These are phyloP conservation scores for Tetragnatha versicolor DNA, from an alignment of 1,140 invertebrate species.

Conservation along the genomic window DNA sequence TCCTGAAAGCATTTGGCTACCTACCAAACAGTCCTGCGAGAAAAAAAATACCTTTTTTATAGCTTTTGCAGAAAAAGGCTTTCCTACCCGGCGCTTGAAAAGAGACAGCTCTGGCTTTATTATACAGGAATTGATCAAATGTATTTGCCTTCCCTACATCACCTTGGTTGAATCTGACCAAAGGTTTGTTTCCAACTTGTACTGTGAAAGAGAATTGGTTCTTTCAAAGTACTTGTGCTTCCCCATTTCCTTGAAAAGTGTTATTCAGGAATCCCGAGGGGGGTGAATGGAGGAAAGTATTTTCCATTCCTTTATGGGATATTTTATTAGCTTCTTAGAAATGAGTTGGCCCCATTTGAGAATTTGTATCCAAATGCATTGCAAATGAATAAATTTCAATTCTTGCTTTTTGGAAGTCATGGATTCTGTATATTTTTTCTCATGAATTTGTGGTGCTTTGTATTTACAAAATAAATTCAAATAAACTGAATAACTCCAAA, in stretches of 20 bases:
- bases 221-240: neutral
- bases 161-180: constrained; percentile 25
- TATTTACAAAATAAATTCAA: no score
- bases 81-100: constrained; percentile 9
- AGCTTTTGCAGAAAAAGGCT: constrained; percentile 32
- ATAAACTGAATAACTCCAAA: no score
- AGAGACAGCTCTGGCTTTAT: constrained; percentile 19
- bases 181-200: neutral
- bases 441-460: no score
- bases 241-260: constrained; percentile 7
- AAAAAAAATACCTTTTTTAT: constrained; percentile 23
- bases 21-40: constrained; percentile 7
- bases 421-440: no score
- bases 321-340: constrained; percentile 19
- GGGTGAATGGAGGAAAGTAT: neutral
- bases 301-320: neutral
- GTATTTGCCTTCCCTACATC: constrained; percentile 24
- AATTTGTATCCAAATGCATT: no score
- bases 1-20: constrained; percentile 26
- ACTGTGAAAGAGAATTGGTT: constrained; percentile 22
- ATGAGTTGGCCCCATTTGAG: no score
- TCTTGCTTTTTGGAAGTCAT: no score
- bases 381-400: no score
- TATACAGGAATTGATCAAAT: constrained; percentile 36
- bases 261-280: neutral